Percentiles rank a stretch among this genome's conserved stretches.
phyloP scores from a whole-genome alignment of 2,113 vertebrate genomes.

The Phyllostomus discolor region DNA sequence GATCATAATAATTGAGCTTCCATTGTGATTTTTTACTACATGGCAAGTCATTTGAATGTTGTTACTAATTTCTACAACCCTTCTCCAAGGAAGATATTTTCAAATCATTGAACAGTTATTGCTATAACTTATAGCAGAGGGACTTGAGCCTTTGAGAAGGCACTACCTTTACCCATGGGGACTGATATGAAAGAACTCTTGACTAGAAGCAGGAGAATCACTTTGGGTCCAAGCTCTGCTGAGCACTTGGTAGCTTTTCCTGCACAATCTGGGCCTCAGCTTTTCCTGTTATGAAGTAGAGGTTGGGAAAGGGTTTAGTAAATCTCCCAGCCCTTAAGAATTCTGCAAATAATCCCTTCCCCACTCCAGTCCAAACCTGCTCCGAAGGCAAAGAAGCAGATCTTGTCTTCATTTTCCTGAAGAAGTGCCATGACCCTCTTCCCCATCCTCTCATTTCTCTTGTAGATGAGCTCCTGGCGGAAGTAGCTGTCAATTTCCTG shows the following conservation, averaged over 20 bases:
- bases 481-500: constrained; percentile 99
- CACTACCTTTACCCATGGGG: neutral
- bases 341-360: neutral
- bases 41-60: neutral
- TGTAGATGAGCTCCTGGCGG: constrained; percentile 98
- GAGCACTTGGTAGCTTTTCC: neutral
- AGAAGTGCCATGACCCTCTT: constrained; percentile 90
- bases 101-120: neutral
- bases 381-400: constrained; percentile 97
- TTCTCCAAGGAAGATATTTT: neutral
- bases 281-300: neutral
- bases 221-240: neutral
- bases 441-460: constrained; percentile 97
- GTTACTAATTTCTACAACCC: neutral
- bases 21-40: neutral
- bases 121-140: neutral
- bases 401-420: constrained; percentile 90
- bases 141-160: neutral
- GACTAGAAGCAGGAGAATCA: neutral
- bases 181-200: neutral
- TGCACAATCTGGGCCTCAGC: neutral
- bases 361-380: constrained; percentile 83
- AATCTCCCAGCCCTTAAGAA: neutral
- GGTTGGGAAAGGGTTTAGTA: neutral
- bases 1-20: accelerated